These are phyloP conservation scores for Semotilus atromaculatus DNA, from an alignment of 2,797 vertebrate species.

Conservation along the genomic window DNA sequence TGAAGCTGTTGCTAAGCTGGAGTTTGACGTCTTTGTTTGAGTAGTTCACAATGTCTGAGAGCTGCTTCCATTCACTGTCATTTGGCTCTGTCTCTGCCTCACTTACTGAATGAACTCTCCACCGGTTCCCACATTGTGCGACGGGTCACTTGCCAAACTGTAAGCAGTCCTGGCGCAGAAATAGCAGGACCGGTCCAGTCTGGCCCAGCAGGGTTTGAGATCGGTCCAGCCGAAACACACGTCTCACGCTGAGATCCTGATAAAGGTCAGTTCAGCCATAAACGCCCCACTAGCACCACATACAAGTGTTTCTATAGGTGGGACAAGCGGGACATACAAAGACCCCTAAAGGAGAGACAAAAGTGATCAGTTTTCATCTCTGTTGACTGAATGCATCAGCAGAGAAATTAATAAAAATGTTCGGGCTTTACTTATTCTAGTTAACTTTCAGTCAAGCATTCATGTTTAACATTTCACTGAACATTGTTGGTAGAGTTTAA, in stretches of 20 bases:
- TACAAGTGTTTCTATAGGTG: background rate
- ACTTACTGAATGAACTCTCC: conserved; percentile 19
- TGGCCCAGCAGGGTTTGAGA: conserved; percentile 48
- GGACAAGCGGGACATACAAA: background rate
- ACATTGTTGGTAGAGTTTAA: too few relatives aligned
- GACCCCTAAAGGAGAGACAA: background rate
- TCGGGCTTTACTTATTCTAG: too few relatives aligned
- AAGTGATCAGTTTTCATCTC: background rate
- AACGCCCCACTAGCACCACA: background rate
- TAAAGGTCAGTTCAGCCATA: background rate
- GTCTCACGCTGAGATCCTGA: background rate
- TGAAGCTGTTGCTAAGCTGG: background rate
- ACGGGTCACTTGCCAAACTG: conserved; percentile 60
- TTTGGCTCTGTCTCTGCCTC: conserved; percentile 11
- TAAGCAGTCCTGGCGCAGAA: conserved; percentile 60
- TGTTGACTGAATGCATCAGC: too few relatives aligned
- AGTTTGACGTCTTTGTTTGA: conserved; percentile 3
- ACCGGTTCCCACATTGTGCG: conserved; percentile 55
- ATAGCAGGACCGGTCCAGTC: conserved; percentile 48
- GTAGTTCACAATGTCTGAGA: conserved; percentile 24
- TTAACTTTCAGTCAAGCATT: too few relatives aligned
- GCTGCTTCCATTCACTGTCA: conserved; percentile 38
- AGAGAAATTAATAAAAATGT: too few relatives aligned
- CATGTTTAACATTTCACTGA: too few relatives aligned
- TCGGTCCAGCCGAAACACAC: conserved; percentile 25